These are phyloP conservation scores for Bostrychus sinensis DNA, from an alignment of 2,113 vertebrate species.

Conservation along the genomic window DNA sequence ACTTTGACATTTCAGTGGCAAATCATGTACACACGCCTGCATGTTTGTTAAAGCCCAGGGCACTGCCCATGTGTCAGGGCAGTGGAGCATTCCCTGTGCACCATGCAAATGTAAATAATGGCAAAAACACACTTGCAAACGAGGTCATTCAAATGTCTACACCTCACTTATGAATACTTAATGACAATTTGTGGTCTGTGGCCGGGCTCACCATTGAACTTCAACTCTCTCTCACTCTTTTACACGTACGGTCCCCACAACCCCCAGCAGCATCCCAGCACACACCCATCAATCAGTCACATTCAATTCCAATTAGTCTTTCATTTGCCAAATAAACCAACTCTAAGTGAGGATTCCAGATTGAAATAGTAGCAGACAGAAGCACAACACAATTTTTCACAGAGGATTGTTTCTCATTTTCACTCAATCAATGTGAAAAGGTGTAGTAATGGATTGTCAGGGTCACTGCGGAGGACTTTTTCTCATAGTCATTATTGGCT, in stretches of 20 bases:
- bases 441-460: constrained; percentile 51
- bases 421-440: constrained; percentile 51
- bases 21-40: constrained; percentile 66
- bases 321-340: constrained; percentile 64
- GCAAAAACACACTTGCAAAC: constrained; percentile 72
- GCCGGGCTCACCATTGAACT: constrained; percentile 46
- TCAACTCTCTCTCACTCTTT: background rate
- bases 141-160: constrained; percentile 77
- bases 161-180: constrained; percentile 80
- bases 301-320: constrained; percentile 71
- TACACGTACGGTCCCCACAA: constrained; percentile 7
- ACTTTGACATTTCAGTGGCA: constrained; percentile 75
- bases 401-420: constrained; percentile 33
- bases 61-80: constrained; percentile 68
- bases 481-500: constrained; percentile 64
- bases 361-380: constrained; percentile 45
- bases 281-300: constrained; percentile 58
- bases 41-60: constrained; percentile 70
- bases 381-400: constrained; percentile 29
- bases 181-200: constrained; percentile 70
- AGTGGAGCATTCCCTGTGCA: constrained; percentile 60
- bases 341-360: constrained; percentile 55
- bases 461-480: constrained; percentile 50
- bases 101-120: constrained; percentile 78
- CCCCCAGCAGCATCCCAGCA: constrained; percentile 32